Evolutionary conservation across 2,888 invertebrate species (phyloP).

Genomic region (Drosophila nr. perissopoda): DNA sequence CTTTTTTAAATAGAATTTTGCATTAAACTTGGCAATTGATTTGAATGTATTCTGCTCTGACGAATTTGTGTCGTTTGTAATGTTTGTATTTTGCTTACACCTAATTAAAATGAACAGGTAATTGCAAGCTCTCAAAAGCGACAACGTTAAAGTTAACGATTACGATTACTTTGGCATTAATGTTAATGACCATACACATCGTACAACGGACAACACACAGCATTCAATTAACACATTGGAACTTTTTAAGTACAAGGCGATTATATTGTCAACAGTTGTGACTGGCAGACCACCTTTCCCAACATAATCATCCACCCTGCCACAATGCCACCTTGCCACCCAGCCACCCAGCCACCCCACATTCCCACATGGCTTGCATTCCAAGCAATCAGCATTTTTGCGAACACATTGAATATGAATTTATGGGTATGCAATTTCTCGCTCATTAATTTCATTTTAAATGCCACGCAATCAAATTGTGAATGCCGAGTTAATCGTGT

Average conservation of each 20-base stretch:
- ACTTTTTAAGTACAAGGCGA: slow-evolving; percentile 71
- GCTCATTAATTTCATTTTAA: slow-evolving; percentile 62
- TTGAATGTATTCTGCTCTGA: neutral
- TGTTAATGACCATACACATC: slow-evolving; percentile 6
- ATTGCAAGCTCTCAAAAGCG: neutral
- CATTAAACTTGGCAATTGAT: neutral
- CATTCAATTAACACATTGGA: slow-evolving; percentile 69
- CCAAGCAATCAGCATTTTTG: slow-evolving; percentile 53
- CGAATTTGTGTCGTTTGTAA: neutral
- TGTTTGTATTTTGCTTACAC: neutral
- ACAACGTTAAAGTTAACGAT: slow-evolving; percentile 11
- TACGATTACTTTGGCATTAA: slow-evolving; percentile 1
- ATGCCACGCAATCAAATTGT: slow-evolving; percentile 8
- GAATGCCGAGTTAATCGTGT: neutral
- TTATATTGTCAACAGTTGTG: slow-evolving; percentile 73
- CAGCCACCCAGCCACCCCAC: too few relatives aligned
- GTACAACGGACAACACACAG: slow-evolving; percentile 43
- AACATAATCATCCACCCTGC: neutral
- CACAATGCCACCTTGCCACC: neutral
- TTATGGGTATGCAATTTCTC: slow-evolving; percentile 50
- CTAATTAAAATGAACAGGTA: neutral
- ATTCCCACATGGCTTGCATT: slow-evolving; percentile 4
- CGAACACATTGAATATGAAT: slow-evolving; percentile 41
- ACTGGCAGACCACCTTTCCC: slow-evolving; percentile 1
- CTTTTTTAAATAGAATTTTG: neutral